A percentile compares a stretch with the other conserved stretches of the same genome.
phyloP scores from a whole-genome alignment of 2,888 invertebrate genomes.

The Zygaena filipendulae region DNA sequence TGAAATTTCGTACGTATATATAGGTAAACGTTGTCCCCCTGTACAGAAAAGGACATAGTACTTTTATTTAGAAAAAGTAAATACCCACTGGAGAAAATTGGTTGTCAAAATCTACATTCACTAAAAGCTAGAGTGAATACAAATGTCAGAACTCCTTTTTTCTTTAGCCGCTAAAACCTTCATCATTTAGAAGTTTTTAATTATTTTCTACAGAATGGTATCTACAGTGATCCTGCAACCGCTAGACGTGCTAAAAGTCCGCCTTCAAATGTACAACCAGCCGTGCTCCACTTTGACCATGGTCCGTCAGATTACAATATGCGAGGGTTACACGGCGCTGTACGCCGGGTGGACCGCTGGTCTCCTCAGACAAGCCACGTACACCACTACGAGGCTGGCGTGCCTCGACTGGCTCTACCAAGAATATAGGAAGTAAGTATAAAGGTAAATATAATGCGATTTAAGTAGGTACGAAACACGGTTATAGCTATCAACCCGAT shows the following conservation, averaged over 20 bases:
- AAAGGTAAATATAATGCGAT: too few relatives aligned
- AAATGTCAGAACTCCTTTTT: too few relatives aligned
- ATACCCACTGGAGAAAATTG: too few relatives aligned
- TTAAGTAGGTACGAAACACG: background rate
- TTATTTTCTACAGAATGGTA: conserved; percentile 89
- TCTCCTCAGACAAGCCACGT: conserved; percentile 91
- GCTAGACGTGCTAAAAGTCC: conserved; percentile 93
- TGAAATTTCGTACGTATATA: too few relatives aligned
- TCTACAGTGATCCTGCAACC: conserved; percentile 95
- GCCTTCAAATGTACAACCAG: conserved; percentile 90
- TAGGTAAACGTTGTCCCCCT: too few relatives aligned
- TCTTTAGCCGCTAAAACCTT: too few relatives aligned
- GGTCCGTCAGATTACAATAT: conserved; percentile 74
- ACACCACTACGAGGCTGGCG: conserved; percentile 92
- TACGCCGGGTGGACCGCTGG: conserved; percentile 92
- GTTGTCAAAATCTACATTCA: too few relatives aligned
- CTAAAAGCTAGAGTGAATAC: too few relatives aligned
- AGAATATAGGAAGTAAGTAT: conserved; percentile 58
- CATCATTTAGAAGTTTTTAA: too few relatives aligned
- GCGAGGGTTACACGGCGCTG: conserved; percentile 84
- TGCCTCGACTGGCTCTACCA: conserved; percentile 90
- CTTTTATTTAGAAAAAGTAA: too few relatives aligned
- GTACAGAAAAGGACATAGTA: too few relatives aligned
- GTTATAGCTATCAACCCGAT: background rate
- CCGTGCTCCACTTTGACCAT: conserved; percentile 77